These are phyloP conservation scores for Tromatobia lineatoria DNA, from an alignment of 2,888 invertebrate species.

Conservation along the genomic window DNA sequence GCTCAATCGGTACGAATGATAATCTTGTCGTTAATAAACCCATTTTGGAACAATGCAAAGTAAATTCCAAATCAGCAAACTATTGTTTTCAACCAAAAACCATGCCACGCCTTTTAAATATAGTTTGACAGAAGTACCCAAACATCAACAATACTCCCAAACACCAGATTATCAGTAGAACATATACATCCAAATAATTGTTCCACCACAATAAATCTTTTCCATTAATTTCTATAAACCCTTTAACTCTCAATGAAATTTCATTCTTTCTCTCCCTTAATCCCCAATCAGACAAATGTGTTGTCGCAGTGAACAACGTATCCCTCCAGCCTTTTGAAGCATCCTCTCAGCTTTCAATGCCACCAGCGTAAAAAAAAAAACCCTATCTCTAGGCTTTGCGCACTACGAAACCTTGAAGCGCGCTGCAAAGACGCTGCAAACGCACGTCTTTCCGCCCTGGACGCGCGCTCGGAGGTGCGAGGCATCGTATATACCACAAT, in stretches of 20 bases:
- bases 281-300: conserved; percentile 10
- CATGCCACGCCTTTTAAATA: background rate
- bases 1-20: conserved; percentile 40
- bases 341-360: conserved; percentile 2
- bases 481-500: conserved; percentile 9
- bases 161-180: background rate
- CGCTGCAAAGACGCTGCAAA: background rate
- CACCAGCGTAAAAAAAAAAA: conserved; percentile 1
- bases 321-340: background rate
- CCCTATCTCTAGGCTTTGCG: background rate
- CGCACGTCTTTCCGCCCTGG: background rate
- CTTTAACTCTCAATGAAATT: background rate
- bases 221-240: background rate
- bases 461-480: conserved; percentile 15
- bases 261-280: background rate
- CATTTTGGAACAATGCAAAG: background rate
- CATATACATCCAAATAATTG: background rate
- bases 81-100: too few relatives aligned
- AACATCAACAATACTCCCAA: background rate
- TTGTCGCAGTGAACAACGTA: background rate
- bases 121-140: background rate
- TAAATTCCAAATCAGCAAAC: too few relatives aligned
- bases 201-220: background rate
- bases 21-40: background rate
- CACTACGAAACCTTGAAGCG: background rate